These are phyloP conservation scores for Corythaixoides concolor DNA, from an alignment of 2,113 vertebrate species.

Conservation along the genomic window DNA sequence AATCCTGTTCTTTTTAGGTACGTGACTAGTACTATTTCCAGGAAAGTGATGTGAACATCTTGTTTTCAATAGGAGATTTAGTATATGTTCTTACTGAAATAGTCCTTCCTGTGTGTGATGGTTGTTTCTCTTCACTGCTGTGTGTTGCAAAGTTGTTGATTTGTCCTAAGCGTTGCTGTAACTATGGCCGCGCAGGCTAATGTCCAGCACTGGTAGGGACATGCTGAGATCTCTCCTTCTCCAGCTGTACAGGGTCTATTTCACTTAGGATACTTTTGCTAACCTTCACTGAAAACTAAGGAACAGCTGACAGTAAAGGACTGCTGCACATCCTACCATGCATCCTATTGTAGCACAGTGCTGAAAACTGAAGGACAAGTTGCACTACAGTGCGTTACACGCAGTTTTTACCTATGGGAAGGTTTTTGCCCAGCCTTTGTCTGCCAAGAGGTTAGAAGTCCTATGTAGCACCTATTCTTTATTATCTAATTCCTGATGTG, in stretches of 20 bases:
- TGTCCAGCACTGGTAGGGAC: accelerated
- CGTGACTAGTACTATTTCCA: not conserved
- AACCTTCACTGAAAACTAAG: not conserved
- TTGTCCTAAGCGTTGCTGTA: not conserved
- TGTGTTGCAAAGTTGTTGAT: not conserved
- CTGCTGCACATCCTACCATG: accelerated
- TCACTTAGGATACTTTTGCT: not conserved
- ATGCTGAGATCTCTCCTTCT: not conserved
- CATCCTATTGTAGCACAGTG: not conserved
- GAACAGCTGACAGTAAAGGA: not conserved
- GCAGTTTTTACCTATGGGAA: not conserved
- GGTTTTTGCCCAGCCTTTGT: not conserved
- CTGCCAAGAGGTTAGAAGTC: not conserved
- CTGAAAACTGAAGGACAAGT: not conserved
- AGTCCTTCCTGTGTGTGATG: not conserved
- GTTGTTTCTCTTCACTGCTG: not conserved
- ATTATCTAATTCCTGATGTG: not conserved
- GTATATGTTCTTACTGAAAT: not conserved
- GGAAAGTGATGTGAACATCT: not conserved
- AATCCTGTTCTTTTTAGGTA: not conserved
- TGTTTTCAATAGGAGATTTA: not conserved
- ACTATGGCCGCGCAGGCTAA: not conserved
- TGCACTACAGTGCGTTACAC: accelerated
- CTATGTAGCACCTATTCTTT: not conserved
- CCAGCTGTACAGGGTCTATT: not conserved